Conservation (phyloP, 2,888 invertebrate genomes). For the Nymphalis polychloros region DNA sequence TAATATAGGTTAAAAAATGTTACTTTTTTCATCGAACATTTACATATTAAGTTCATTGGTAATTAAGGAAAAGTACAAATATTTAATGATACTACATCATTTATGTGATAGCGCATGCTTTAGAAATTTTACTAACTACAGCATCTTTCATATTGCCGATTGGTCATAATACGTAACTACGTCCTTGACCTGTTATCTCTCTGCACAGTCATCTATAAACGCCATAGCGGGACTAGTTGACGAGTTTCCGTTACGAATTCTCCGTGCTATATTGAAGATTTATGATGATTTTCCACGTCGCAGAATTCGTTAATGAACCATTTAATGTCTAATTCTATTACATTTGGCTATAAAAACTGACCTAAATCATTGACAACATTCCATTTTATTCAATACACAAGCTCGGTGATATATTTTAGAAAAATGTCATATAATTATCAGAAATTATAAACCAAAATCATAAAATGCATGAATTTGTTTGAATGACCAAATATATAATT, state of each 20-base stretch:
- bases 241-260: slow-evolving; percentile 27
- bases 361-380: slow-evolving; percentile 10
- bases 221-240: slow-evolving; percentile 30
- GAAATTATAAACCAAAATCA: too few species aligned
- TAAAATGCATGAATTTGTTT: too few species aligned
- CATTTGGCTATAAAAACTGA: neutral
- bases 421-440: neutral
- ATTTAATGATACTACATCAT: too few species aligned
- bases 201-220: slow-evolving; percentile 30
- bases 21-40: too few species aligned
- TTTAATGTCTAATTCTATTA: slow-evolving; percentile 16
- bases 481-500: too few species aligned
- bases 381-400: neutral
- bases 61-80: too few species aligned
- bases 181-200: slow-evolving; percentile 38
- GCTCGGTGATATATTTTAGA: neutral
- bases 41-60: too few species aligned
- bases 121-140: neutral
- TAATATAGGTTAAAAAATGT: too few species aligned
- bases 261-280: slow-evolving; percentile 15
- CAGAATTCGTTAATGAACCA: slow-evolving; percentile 16
- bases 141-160: slow-evolving; percentile 8
- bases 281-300: slow-evolving; percentile 14
- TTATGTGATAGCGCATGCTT: neutral
- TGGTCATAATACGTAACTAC: slow-evolving; percentile 16